Evolutionary conservation across 1,140 invertebrate genomes (phyloP).

Genomic region (Eumeta japonica): DNA sequence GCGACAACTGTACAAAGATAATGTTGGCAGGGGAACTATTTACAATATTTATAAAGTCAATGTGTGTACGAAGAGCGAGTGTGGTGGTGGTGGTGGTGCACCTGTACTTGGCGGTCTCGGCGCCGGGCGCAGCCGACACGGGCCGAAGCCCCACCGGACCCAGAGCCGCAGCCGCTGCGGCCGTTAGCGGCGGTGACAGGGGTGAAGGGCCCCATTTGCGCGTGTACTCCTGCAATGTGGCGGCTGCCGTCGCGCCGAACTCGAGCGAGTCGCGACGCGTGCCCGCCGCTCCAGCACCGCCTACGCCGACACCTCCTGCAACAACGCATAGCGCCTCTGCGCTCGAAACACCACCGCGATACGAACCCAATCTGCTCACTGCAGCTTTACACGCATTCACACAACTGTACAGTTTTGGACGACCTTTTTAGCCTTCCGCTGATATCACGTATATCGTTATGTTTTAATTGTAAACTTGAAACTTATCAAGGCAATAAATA

Average conservation of each 20-base stretch:
- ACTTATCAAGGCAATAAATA: no score
- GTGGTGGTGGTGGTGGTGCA: conserved; percentile 13
- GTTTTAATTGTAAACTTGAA: no score
- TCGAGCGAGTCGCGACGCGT: conserved; percentile 51
- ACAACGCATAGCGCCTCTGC: conserved; percentile 32
- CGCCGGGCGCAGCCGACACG: conserved; percentile 85
- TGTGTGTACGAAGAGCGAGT: no score
- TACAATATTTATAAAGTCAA: conserved; percentile 27
- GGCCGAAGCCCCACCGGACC: conserved; percentile 55
- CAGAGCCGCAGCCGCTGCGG: conserved; percentile 36
- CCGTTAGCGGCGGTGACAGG: conserved; percentile 46
- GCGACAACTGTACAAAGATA: conserved; percentile 28
- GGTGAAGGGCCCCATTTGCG: conserved; percentile 55
- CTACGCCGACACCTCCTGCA: conserved; percentile 32
- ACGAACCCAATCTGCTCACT: conserved; percentile 4
- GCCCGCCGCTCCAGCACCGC: conserved; percentile 11
- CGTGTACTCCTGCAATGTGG: conserved; percentile 49
- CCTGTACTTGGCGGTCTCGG: conserved; percentile 80
- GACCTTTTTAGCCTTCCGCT: no score
- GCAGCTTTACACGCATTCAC: no score
- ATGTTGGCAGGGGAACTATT: conserved; percentile 15
- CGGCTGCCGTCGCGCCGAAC: conserved; percentile 38
- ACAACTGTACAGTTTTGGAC: no score
- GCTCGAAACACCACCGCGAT: conserved; percentile 21
- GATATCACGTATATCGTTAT: no score